These are phyloP conservation scores for Zosterops hypoxanthus DNA, from an alignment of 2,113 vertebrate species.

Conservation along the genomic window DNA sequence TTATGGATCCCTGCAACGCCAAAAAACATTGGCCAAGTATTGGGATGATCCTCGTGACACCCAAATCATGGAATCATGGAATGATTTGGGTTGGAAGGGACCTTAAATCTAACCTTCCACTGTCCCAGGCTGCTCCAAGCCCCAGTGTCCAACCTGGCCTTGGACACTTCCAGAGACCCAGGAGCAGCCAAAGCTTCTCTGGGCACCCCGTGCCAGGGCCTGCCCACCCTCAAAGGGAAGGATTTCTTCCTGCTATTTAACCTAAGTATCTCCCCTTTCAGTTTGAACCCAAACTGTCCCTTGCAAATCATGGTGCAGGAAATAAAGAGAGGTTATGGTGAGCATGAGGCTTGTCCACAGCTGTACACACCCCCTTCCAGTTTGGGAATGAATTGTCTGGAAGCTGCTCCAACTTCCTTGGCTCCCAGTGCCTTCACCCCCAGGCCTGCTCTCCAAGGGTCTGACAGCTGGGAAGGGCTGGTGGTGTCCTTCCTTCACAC, in stretches of 20 bases:
- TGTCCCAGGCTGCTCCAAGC: background rate
- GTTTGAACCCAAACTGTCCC: fast-evolving
- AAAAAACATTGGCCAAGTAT: fast-evolving
- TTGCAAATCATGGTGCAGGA: background rate
- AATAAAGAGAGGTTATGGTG: background rate
- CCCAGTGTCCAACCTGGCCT: fast-evolving
- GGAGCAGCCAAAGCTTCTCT: background rate
- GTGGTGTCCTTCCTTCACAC: background rate
- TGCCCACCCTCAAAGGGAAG: background rate
- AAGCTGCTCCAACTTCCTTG: background rate
- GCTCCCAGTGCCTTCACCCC: background rate
- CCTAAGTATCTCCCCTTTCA: background rate
- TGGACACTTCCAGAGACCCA: background rate
- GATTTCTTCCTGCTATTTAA: background rate
- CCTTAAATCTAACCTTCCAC: background rate
- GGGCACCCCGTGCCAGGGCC: background rate
- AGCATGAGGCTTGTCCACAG: background rate
- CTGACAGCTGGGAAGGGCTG: background rate
- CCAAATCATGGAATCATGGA: background rate
- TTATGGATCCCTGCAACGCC: background rate
- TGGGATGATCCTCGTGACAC: background rate
- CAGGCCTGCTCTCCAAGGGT: background rate
- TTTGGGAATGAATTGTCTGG: background rate
- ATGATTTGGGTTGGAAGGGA: background rate
- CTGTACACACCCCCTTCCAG: background rate